Evolutionary conservation across 2,113 vertebrate genomes (phyloP).

Genomic region (Ivindomyrus marchei): DNA sequence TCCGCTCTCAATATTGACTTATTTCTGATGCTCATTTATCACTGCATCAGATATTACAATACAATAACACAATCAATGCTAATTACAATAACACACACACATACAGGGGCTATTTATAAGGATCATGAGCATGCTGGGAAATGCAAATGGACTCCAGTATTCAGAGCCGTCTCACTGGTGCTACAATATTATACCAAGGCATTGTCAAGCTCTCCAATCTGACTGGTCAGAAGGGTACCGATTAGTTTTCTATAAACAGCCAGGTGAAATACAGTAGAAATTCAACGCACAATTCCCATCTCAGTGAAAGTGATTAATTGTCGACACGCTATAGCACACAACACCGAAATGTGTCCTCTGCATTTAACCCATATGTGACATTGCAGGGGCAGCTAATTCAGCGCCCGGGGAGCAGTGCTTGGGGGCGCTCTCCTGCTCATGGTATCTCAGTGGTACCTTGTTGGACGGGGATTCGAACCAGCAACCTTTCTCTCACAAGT

Average conservation of each 20-base stretch:
- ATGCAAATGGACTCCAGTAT: background rate
- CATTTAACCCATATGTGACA: background rate
- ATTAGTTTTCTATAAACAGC: background rate
- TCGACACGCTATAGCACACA: background rate
- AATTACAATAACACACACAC: background rate
- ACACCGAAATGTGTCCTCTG: background rate
- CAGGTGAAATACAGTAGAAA: background rate
- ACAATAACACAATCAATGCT: background rate
- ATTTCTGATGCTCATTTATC: background rate
- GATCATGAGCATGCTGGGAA: background rate
- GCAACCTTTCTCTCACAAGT: background rate
- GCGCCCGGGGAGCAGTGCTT: background rate
- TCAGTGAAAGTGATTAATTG: background rate
- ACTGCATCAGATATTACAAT: background rate
- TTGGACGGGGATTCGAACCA: background rate
- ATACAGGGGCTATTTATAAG: background rate
- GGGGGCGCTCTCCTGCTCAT: no score
- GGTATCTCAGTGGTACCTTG: background rate
- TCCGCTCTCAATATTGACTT: background rate
- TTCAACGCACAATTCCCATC: background rate
- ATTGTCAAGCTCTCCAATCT: background rate
- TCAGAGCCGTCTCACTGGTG: background rate
- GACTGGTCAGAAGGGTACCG: background rate
- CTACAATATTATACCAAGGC: background rate
- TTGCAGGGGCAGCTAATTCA: background rate